Base-by-base conservation (phyloP, 2,113 vertebrate genomes). In the Cephalopterus ornatus region DNA sequence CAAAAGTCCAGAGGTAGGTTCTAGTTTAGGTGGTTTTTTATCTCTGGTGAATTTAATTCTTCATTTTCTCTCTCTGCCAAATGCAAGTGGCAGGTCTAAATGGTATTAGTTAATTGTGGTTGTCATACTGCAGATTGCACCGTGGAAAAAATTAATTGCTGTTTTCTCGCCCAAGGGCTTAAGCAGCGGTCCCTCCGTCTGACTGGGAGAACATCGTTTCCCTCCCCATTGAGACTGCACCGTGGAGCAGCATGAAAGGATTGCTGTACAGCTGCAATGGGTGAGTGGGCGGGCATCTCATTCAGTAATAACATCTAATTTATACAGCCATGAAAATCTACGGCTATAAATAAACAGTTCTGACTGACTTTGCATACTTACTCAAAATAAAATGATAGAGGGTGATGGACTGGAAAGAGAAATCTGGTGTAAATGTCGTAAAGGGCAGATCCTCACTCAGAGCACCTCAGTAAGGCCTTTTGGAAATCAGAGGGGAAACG, bases 321-420 rank as follows among this genome's bases (percentile, higher is more conserved):
- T 98, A 98, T 96, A 97, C 97, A 97, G 96, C 97, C 97, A 35
- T 77, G 96, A 97, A 96, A 95, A 97, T 86, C 94, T 85, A 73
- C 61, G 37, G 97, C 97, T 98, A 98, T 97, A 98, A 98, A 98
- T 98, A 98, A 97, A 97, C 96, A 97, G 83, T 77, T 97, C 96
- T 95, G 88, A 95, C 97, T 97, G 97, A 79, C 95, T 98, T 70
- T 58, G 85, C 92, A 16, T 94, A 46, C 96, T 93, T 97, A 92
- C 96, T 97, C 78, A 92, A 95, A 97, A 93, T 94, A 95, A 93
- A 95, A 87, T 5, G 23, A 83, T 72, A 61, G 73, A 81, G 76
- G 74, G 65, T 74, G 79, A 76, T 39, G 52, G 81, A 20, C 70
- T 94, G 94, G 65, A 77, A 93, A 86, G 77, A 78, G 89, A 88